These are phyloP conservation scores for Philotrypesis tridentata DNA, from an alignment of 1,140 invertebrate genomes.

Conservation along the genomic window DNA sequence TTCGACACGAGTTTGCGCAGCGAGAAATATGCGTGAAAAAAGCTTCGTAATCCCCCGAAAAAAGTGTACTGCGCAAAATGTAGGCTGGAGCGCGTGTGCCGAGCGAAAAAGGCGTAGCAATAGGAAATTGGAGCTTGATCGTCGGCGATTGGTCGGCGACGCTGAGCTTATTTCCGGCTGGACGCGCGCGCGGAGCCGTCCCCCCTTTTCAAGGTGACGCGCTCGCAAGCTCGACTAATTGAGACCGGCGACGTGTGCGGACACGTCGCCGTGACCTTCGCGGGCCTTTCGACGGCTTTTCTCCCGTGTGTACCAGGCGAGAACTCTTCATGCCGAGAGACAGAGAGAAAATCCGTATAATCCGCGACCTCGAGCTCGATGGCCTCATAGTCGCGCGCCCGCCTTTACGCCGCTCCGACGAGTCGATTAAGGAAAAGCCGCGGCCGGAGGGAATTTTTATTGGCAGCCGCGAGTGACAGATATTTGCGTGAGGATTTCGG, in stretches of 20 bases:
- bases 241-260: constrained; percentile 21
- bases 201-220: constrained; percentile 15
- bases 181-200: too few species aligned
- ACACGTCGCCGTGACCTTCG: not conserved
- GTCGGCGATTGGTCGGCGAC: constrained; percentile 10
- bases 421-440: not conserved
- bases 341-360: not conserved
- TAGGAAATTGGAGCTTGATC: constrained; percentile 24
- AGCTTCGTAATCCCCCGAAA: too few species aligned
- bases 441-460: not conserved
- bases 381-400: not conserved
- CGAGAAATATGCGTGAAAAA: not conserved
- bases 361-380: constrained; percentile 3
- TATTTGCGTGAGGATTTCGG: not conserved
- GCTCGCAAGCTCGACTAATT: not conserved
- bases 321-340: not conserved
- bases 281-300: not conserved
- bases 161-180: constrained; percentile 3
- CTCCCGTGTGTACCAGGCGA: not conserved
- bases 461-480: not conserved
- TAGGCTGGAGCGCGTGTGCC: too few species aligned
- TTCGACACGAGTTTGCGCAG: too few species aligned
- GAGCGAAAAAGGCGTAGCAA: not conserved
- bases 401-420: not conserved
- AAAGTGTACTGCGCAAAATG: too few species aligned